Base-by-base conservation (phyloP, 2,888 invertebrate species). In the Fragum sueziense region DNA sequence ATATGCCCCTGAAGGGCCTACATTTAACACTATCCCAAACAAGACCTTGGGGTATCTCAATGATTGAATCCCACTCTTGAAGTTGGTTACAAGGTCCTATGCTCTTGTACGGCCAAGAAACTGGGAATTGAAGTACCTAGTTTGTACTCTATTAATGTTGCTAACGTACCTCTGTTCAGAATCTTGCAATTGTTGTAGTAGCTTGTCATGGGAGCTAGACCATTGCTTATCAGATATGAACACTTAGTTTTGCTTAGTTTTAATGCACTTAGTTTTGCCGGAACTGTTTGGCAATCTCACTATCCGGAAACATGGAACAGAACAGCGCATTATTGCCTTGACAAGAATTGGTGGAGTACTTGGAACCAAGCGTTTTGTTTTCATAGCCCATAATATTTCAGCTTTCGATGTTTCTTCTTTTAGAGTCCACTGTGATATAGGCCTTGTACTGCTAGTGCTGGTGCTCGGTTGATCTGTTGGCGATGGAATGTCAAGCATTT, bases 161-260 rank as follows among this genome's bases (percentile, higher is more conserved):
- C 37, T 9, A 37, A 9, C 37, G 14, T 37, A 37, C 37, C 37
- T 37, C 37, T 37, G 37, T 37, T 37, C 37, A 37, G 37, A 14
- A 37, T 37, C 37, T 37, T 37, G 37, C 37, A 37, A 37, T 37
- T 37, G 14, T 37, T 37, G 37, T 37, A 37, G 14, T 37, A 37
- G 14, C 37, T 37, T 37, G 37, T 37, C 37, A 37, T 37, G 37
- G 14, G 6, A 37, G 37, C 6, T n/a, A n/a, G 14, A 9, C 7
- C 37, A 37, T 37, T 14, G n/a, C 14, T 9, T 37, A 73, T 73
- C 22, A 73, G 52, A 65, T 73, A 73, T 17, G 73, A 73, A 27
- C 65, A 65, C 51, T 73, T 73, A 41, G 72, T 72, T 47, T 72
- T 62, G 47, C 72, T 41, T 27, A n/a, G n/a, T n/a, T n/a, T n/a